A percentile compares a stretch with the other conserved stretches of the same genome.
Conservation (phyloP, 2,797 vertebrate species). For the Tapirus indicus region DNA sequence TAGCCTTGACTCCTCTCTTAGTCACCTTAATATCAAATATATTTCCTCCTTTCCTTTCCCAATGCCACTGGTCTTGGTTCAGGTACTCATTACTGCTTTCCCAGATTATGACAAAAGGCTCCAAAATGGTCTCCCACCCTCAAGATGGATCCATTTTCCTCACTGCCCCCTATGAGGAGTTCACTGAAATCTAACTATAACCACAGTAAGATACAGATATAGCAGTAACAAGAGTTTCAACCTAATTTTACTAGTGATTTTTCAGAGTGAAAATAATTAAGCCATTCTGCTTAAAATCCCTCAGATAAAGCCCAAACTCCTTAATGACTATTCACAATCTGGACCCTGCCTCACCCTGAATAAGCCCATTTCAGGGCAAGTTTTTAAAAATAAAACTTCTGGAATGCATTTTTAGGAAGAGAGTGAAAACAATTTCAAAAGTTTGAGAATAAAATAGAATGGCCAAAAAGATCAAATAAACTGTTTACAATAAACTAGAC, state of each 20-base stretch:
- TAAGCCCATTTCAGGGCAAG: not conserved
- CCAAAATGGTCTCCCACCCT: not conserved
- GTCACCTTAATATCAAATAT: too few species aligned
- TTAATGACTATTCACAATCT: not conserved
- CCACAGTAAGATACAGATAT: fast-evolving
- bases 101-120: not conserved
- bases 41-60: not conserved
- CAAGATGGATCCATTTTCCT: not conserved
- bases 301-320: not conserved
- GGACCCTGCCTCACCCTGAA: not conserved
- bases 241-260: not conserved
- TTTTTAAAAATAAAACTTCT: not conserved
- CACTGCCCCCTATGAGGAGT: not conserved
- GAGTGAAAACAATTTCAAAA: not conserved
- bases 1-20: not conserved
- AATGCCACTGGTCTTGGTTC: not conserved
- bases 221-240: not conserved
- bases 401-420: not conserved
- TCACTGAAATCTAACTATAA: not conserved
- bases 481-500: not conserved
- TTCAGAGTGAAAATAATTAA: not conserved
- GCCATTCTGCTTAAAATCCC: not conserved
- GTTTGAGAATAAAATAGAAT: not conserved
- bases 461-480: not conserved
- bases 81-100: not conserved